Percentiles rank a stretch among this genome's conserved stretches.
Conservation (phyloP, 2,113 vertebrate species). For the Ancistrus triradiatus region DNA sequence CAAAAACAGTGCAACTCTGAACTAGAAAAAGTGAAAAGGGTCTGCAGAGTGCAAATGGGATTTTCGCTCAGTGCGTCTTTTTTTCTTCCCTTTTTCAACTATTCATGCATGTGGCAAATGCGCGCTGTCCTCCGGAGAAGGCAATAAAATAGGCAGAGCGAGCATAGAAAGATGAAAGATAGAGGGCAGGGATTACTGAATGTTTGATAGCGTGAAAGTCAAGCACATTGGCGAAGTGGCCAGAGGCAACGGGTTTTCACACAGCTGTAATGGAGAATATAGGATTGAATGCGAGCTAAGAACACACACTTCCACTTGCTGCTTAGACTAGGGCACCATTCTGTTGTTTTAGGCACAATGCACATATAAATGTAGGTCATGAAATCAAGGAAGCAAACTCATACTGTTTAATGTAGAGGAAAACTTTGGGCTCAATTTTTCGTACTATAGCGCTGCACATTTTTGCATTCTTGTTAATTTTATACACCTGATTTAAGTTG, state of each 20-base stretch:
- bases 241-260: neutral
- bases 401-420: neutral
- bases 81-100: conserved; percentile 67
- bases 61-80: conserved; percentile 38
- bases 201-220: conserved; percentile 60
- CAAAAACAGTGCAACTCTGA: conserved; percentile 49
- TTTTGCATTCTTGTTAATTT: too few relatives aligned
- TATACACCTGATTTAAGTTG: too few relatives aligned
- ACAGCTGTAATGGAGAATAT: conserved; percentile 29
- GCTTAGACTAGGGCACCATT: neutral
- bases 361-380: conserved; percentile 3
- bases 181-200: conserved; percentile 50
- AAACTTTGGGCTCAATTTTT: too few relatives aligned
- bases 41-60: conserved; percentile 55
- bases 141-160: conserved; percentile 55
- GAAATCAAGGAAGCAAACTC: too few relatives aligned
- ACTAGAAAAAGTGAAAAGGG: conserved; percentile 61
- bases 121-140: conserved; percentile 45
- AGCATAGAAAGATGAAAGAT: neutral
- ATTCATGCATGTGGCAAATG: conserved; percentile 65
- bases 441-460: too few relatives aligned
- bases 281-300: neutral
- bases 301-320: neutral
- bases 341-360: neutral
- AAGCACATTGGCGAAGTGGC: conserved; percentile 33